These are phyloP conservation scores for Cotesia typhae DNA, from an alignment of 1,140 invertebrate species.

Conservation along the genomic window DNA sequence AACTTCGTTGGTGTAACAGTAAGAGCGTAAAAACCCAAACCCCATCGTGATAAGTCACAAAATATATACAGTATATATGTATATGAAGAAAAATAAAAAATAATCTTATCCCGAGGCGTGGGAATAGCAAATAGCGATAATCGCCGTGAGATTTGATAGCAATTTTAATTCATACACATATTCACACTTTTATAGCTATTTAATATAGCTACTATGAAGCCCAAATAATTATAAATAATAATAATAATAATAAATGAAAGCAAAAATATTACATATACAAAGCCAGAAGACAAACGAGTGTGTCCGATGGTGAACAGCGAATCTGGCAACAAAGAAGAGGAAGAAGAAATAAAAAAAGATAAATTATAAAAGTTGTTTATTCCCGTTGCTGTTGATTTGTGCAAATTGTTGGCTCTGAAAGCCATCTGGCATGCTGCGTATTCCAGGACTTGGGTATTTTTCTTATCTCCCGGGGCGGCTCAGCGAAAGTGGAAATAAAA, in stretches of 20 bases:
- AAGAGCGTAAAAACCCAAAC: no score
- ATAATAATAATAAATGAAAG: background rate
- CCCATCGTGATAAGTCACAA: no score
- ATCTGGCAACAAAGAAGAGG: background rate
- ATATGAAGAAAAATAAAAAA: conserved; percentile 6
- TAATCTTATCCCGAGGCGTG: background rate
- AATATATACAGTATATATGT: background rate
- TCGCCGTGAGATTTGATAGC: conserved; percentile 15
- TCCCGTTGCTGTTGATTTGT: conserved; percentile 13
- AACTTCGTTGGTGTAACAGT: no score
- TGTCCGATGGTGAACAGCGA: background rate
- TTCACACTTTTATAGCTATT: background rate
- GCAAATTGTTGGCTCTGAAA: conserved; percentile 16
- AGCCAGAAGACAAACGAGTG: no score
- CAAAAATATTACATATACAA: background rate
- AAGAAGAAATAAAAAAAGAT: background rate
- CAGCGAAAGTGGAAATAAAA: conserved; percentile 28
- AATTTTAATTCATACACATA: background rate
- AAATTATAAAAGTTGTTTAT: background rate
- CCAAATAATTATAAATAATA: background rate
- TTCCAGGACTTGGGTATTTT: conserved; percentile 7
- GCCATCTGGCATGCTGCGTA: conserved; percentile 15
- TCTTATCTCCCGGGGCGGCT: conserved; percentile 14
- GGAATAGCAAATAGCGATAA: conserved; percentile 11
- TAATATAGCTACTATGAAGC: background rate